Evolutionary conservation across 1,140 invertebrate genomes (phyloP), one percentile per base, ranked within the genome.

Genomic region (Mesaphorura yosii): DNA sequence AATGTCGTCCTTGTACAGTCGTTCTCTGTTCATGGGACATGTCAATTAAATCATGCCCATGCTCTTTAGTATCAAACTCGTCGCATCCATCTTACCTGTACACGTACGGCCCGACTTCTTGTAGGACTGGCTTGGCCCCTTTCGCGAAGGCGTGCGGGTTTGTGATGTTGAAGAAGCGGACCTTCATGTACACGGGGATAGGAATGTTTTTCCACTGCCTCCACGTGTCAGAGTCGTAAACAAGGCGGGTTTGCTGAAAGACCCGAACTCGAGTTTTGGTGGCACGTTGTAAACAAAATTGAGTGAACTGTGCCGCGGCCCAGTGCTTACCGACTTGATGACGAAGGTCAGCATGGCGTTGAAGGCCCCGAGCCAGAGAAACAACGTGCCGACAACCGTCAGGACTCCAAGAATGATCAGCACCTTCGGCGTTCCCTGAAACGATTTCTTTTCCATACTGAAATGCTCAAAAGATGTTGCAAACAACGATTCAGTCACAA

Each of bases 131-230:
- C 1, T 58, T 34, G 26, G 1, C 51, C 20, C 56, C 56, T 5
- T 5, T 37, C 2, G 22, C 22, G 1, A 58, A 29, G 19, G 53
- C 51, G 1, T 53, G 25, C 7, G 56, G 37, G 50, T 58, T 58
- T 19, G 56, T 58, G 0, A 58, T 20, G 42, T 58, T 58, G 46
- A 58, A 58, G 17, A 58, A n/a, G 42, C 46, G 27, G 38, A 63
- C 48, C 22, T 53, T 53, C 0, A 50, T 7, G 29, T 53, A 58
- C 20, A 48, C 39, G 12, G 46, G 46, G 6, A 53, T 12, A 27
- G 31, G 44, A 10, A 46, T 25, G 7, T 37, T 50, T 19, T 19
- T 28, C 56, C 56, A 58, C 15, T 31, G 37, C 1, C 50, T 41
- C 15, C 27, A 58, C 7, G 31, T 38, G n/a, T 38, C 46, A 2